Conservation (phyloP, 2,113 vertebrate genomes). For the Lipotes vexillifer region DNA sequence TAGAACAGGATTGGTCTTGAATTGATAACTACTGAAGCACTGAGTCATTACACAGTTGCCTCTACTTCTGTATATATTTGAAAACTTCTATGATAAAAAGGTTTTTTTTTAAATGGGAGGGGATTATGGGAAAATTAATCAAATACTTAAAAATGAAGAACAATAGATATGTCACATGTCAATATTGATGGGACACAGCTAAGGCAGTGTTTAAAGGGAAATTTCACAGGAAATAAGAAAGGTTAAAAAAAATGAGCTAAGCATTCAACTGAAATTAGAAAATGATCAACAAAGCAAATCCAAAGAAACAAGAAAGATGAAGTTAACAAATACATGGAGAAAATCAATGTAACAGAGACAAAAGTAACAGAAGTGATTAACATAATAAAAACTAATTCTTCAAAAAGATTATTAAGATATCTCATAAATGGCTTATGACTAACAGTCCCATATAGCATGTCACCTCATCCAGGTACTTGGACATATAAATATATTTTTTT, state of each 20-base stretch:
- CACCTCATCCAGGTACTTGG: not conserved
- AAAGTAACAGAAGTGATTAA: not conserved
- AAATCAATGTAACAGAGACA: not conserved
- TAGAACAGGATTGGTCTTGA: not conserved
- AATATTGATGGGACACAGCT: not conserved
- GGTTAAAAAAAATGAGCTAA: not conserved
- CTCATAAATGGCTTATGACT: not conserved
- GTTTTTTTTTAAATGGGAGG: not conserved
- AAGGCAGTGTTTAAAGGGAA: not conserved
- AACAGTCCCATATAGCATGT: not conserved
- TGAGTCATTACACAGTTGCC: not conserved
- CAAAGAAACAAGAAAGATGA: not conserved
- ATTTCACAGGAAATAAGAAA: not conserved
- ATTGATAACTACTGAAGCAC: not conserved
- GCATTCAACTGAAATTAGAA: not conserved
- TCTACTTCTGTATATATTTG: not conserved
- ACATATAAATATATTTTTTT: not conserved
- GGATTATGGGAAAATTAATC: not conserved
- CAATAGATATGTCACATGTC: not conserved
- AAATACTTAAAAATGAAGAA: slow-evolving; percentile 3
- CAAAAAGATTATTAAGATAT: not conserved
- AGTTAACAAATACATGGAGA: not conserved
- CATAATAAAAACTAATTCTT: not conserved
- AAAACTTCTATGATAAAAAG: not conserved
- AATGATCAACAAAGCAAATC: not conserved